phyloP scores from a whole-genome alignment of 2,113 vertebrate genomes.

The Dicrurus megarhynchus region DNA sequence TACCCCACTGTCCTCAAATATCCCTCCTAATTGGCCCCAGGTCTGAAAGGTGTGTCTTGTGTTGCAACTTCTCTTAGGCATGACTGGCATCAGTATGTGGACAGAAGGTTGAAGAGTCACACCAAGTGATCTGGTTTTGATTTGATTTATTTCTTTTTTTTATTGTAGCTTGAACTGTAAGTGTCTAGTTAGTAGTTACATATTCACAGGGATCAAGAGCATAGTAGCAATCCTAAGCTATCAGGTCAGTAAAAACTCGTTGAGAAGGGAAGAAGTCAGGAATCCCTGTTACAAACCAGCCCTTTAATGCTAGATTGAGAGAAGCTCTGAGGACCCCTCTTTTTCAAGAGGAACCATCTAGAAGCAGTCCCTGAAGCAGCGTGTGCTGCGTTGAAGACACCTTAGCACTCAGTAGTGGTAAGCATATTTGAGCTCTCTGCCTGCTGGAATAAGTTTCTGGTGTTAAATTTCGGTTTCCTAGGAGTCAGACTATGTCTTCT shows the following conservation, averaged over 20 bases:
- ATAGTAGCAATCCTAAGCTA: neutral
- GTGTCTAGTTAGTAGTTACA: neutral
- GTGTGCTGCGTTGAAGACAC: neutral
- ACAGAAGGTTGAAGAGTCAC: neutral
- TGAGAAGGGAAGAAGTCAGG: neutral
- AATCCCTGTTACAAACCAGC: neutral
- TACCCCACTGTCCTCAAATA: neutral
- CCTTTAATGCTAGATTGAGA: neutral
- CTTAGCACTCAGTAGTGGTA: neutral
- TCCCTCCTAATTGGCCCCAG: neutral
- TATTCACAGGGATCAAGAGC: neutral
- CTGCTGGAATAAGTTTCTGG: neutral
- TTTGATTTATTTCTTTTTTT: neutral
- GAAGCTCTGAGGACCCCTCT: neutral
- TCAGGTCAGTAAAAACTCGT: neutral
- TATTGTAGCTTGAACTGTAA: neutral
- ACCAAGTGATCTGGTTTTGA: neutral
- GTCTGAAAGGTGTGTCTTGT: neutral
- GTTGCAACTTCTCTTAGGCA: neutral
- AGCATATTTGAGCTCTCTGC: neutral
- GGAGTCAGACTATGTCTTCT: neutral
- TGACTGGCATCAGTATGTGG: neutral
- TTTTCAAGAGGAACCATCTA: neutral
- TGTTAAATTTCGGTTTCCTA: conserved; percentile 52
- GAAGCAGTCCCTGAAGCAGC: neutral